Percentiles rank a stretch among this genome's conserved stretches.
These are phyloP conservation scores for Eupithecia pulchellata DNA, from an alignment of 2,888 invertebrate species.

Conservation along the genomic window DNA sequence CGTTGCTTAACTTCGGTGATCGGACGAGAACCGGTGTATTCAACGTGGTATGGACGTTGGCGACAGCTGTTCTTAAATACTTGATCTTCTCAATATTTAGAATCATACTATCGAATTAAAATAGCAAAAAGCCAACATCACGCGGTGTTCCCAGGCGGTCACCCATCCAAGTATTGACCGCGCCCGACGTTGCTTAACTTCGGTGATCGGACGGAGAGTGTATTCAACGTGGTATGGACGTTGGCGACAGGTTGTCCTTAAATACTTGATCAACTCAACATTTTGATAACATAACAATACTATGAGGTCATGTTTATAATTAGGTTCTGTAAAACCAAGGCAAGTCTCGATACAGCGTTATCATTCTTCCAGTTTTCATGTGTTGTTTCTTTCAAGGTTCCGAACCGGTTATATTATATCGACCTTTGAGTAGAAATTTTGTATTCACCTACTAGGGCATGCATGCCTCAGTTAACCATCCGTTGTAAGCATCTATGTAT, in stretches of 20 bases:
- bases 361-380: slow-evolving; percentile 18
- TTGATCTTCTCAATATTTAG: no score
- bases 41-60: slow-evolving; percentile 71
- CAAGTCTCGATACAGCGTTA: neutral
- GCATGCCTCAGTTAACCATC: slow-evolving; percentile 19
- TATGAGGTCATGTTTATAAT: neutral
- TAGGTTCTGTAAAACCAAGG: neutral
- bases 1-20: slow-evolving; percentile 80
- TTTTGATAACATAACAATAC: neutral
- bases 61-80: neutral
- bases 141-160: slow-evolving; percentile 73
- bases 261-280: neutral
- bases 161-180: slow-evolving; percentile 82
- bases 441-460: slow-evolving; percentile 7
- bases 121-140: slow-evolving; percentile 46
- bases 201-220: slow-evolving; percentile 79
- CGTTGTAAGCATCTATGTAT: slow-evolving; percentile 23
- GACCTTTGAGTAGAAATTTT: slow-evolving; percentile 35
- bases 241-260: slow-evolving; percentile 34
- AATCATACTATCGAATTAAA: no score
- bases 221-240: slow-evolving; percentile 64
- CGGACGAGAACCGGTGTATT: slow-evolving; percentile 77
- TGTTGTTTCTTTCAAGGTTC: slow-evolving; percentile 30
- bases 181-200: slow-evolving; percentile 81
- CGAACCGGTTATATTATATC: slow-evolving; percentile 38